These are phyloP conservation scores for Alcedo quadribrachys DNA, from an alignment of 2,797 vertebrate genomes.

Conservation along the genomic window DNA sequence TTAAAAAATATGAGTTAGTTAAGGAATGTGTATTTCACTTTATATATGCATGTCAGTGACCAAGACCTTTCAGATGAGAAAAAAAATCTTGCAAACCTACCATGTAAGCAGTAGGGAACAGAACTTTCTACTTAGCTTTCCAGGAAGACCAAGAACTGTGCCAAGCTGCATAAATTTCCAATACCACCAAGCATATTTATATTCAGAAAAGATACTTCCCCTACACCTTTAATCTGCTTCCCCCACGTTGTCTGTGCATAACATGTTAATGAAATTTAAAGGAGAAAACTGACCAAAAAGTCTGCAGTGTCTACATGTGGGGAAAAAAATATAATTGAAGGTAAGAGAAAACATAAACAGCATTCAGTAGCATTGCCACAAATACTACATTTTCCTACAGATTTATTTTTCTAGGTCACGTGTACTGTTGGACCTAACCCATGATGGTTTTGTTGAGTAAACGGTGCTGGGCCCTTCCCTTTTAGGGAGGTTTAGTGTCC, in stretches of 20 bases:
- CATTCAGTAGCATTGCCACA: not conserved
- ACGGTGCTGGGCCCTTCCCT: not conserved
- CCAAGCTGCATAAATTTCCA: not conserved
- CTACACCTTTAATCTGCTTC: not conserved
- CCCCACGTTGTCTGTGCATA: not conserved
- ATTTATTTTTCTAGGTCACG: not conserved
- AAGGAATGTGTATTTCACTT: rapidly evolving
- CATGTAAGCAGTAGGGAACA: not conserved
- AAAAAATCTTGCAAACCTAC: not conserved
- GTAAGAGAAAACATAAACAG: not conserved
- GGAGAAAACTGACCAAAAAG: not conserved
- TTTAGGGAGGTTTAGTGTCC: not conserved
- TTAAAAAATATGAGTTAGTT: not conserved
- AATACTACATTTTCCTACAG: not conserved
- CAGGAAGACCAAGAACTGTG: not conserved
- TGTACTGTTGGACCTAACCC: not conserved
- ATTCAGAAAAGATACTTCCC: not conserved
- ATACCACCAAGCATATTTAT: not conserved
- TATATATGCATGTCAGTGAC: not conserved
- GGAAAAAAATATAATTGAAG: not conserved
- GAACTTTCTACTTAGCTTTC: not conserved
- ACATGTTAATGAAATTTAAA: not conserved
- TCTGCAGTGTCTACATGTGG: not conserved
- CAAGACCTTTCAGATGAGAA: not conserved
- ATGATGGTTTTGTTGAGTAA: not conserved